These are phyloP conservation scores for Dendrolimus houi DNA, from an alignment of 2,888 invertebrate species.

Conservation along the genomic window DNA sequence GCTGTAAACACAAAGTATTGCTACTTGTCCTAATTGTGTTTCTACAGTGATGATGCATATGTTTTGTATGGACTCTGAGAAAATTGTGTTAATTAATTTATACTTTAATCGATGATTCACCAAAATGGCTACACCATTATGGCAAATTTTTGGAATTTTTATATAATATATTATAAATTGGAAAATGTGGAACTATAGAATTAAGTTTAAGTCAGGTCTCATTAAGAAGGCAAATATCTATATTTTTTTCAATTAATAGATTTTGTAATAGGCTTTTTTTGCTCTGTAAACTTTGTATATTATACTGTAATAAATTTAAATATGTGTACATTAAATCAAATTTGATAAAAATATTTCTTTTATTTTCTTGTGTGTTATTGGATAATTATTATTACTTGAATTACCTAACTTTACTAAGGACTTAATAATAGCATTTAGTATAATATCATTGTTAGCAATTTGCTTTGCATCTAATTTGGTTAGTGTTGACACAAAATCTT, in stretches of 20 bases:
- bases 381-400: not conserved
- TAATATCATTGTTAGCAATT: not conserved
- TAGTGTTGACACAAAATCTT: too few relatives aligned
- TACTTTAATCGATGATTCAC: not conserved
- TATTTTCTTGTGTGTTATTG: not conserved
- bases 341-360: not conserved
- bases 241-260: not conserved
- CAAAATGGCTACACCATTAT: not conserved
- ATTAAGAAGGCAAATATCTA: conserved; percentile 1
- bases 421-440: not conserved
- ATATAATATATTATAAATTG: not conserved
- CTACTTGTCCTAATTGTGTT: not conserved
- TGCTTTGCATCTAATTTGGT: not conserved
- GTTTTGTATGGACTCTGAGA: not conserved
- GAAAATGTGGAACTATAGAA: not conserved
- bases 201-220: not conserved
- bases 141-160: not conserved
- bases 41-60: not conserved
- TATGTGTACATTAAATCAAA: not conserved
- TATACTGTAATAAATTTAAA: conserved; percentile 2
- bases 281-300: conserved; percentile 3
- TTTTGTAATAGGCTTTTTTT: conserved; percentile 3
- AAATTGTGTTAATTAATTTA: not conserved
- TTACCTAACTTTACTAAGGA: not conserved
- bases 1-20: not conserved